Evolutionary conservation across 2,797 vertebrate genomes (phyloP).

Genomic region (Saxicola maurus): DNA sequence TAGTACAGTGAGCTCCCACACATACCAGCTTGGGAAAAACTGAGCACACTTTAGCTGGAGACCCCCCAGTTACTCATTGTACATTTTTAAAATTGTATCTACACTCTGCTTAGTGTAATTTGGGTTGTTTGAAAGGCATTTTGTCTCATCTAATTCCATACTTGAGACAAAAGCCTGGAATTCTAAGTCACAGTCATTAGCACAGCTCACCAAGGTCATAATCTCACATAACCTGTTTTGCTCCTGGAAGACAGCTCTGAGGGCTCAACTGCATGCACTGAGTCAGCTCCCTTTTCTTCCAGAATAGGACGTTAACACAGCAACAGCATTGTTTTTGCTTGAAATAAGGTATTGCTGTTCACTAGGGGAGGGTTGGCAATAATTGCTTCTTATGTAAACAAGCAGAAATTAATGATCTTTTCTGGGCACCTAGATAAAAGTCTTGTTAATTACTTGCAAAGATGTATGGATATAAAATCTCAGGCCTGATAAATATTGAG

Average conservation of each 20-base stretch:
- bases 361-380: neutral
- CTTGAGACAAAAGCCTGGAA: slow-evolving; percentile 1
- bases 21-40: neutral
- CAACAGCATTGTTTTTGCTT: neutral
- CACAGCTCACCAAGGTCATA: neutral
- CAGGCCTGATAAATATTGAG: neutral
- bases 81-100: neutral
- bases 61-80: neutral
- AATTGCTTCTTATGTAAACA: neutral
- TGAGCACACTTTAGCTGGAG: neutral
- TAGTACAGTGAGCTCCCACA: neutral
- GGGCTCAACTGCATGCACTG: neutral
- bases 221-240: slow-evolving; percentile 30
- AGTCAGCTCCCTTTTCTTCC: neutral
- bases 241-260: neutral
- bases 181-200: neutral
- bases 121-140: neutral
- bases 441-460: neutral
- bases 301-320: neutral
- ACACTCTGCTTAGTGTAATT: neutral
- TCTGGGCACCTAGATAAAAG: neutral
- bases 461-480: neutral
- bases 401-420: neutral
- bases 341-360: neutral
- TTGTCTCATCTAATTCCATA: neutral